Base-by-base conservation (phyloP, 2,113 vertebrate genomes). In the Channa maculata region DNA sequence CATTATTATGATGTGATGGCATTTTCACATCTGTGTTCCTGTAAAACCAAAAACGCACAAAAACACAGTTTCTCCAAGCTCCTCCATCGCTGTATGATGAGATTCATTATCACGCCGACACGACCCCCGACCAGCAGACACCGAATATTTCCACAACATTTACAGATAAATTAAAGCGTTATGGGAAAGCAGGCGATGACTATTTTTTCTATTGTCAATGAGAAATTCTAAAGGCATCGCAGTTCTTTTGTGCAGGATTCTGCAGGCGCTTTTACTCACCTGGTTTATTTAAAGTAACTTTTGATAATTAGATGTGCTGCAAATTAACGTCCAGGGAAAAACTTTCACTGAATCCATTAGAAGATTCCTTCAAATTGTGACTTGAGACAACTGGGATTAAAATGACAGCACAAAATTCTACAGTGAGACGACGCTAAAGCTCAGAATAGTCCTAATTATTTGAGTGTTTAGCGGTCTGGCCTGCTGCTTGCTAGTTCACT, bases 21-120 rank as follows among this genome's bases (percentile, higher is more conserved):
- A 51, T 45, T 13, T 68, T 68, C 71, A 71, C 77, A 64, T 80
- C 72, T 60, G 77, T 68, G 82, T 52, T 72, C 77, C 24, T 76
- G 73, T 39, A 65, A 78, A 75, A 79, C 5, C 36, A 71, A 1
- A 58, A 59, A 58, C 3, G 38, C 11, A 60, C 44, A 52, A 4
- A 34, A 6, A 63, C 12, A 24, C 24, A 24, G 24, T 1, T 24
- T 24, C 8, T 39, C 44, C 1, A 8, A 9, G n/a, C 36, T 51
- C 45, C 13, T 1, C 6, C 3, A 43, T 52, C 64, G 52, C 64
- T 57, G 3, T 48, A 54, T 5, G 11, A 41, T 39, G 14, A n/a
- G 44, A 49, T 64, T 79, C 54, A 54, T 66, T 54, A 60, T 53
- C 54, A 53, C 50, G 39, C 34, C 1, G 2, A 52, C 49, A 5